Conservation (phyloP, 92 coral and sea anemone genomes). For the Porites rus region DNA sequence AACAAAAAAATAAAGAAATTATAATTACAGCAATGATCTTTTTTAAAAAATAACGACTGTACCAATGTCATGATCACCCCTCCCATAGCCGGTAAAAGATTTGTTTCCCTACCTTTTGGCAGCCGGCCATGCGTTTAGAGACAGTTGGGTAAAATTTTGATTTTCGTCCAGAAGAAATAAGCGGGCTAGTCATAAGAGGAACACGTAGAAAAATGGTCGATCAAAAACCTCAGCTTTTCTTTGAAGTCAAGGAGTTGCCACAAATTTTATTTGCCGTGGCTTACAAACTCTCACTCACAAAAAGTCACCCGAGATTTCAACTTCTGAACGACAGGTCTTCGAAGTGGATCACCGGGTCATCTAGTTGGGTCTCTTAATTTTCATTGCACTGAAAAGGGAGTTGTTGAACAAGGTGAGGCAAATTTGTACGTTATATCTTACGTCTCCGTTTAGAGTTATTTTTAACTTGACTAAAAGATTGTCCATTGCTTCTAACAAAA, state of each 20-base stretch:
- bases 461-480: conserved; percentile 7
- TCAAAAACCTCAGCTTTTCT: conserved; percentile 1
- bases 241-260: neutral
- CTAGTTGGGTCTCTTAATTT: conserved; percentile 8
- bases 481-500: neutral
- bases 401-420: conserved; percentile 14
- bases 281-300: neutral
- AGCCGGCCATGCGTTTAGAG: conserved; percentile 65
- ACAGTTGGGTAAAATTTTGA: conserved; percentile 72
- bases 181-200: conserved; percentile 21
- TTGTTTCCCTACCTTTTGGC: conserved; percentile 48
- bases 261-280: neutral
- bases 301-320: conserved; percentile 21
- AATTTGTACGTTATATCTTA: neutral
- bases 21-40: neutral
- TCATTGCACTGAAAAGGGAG: conserved; percentile 12
- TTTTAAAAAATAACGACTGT: neutral
- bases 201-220: conserved; percentile 21
- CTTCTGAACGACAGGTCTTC: conserved; percentile 42
- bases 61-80: neutral
- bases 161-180: conserved; percentile 76
- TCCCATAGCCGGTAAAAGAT: conserved; percentile 5
- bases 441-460: neutral
- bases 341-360: neutral
- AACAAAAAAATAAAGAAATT: neutral